Conservation (phyloP, 2,113 vertebrate species). For the Meleagris gallopavo region DNA sequence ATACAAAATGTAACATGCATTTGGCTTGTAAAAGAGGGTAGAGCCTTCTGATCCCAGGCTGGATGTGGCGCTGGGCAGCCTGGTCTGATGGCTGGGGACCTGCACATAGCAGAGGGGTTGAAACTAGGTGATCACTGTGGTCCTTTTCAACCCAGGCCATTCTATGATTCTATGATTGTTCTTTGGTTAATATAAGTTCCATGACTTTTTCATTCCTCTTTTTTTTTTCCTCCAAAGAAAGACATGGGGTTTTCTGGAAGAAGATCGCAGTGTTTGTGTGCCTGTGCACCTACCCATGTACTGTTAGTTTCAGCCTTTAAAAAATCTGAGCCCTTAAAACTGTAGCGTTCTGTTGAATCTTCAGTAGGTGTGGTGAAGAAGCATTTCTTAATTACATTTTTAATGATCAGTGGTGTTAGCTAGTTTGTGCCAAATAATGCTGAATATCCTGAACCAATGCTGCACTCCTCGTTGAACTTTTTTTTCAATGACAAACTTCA, state of each 20-base stretch:
- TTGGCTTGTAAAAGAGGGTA: background rate
- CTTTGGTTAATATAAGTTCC: background rate
- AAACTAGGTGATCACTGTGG: too few species aligned
- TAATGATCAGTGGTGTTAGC: background rate
- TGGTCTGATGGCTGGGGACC: too few species aligned
- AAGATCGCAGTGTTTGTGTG: background rate
- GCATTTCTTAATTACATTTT: background rate
- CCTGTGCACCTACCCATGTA: background rate
- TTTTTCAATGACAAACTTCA: background rate
- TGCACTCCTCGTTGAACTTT: background rate
- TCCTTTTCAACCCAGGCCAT: too few species aligned
- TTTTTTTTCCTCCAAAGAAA: background rate
- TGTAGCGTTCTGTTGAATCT: background rate
- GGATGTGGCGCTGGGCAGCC: too few species aligned
- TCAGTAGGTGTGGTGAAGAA: background rate
- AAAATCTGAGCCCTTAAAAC: background rate
- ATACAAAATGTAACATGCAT: background rate
- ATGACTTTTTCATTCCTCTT: background rate
- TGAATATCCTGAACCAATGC: background rate
- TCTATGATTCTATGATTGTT: too few species aligned
- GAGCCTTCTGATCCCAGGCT: too few species aligned
- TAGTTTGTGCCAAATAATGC: background rate
- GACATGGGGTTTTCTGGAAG: background rate
- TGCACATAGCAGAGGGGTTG: too few species aligned
- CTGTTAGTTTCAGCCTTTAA: background rate